Evolutionary conservation across 2,113 vertebrate genomes (phyloP), one percentile per base, ranked within the genome.

Genomic region (Catharus minimus): DNA sequence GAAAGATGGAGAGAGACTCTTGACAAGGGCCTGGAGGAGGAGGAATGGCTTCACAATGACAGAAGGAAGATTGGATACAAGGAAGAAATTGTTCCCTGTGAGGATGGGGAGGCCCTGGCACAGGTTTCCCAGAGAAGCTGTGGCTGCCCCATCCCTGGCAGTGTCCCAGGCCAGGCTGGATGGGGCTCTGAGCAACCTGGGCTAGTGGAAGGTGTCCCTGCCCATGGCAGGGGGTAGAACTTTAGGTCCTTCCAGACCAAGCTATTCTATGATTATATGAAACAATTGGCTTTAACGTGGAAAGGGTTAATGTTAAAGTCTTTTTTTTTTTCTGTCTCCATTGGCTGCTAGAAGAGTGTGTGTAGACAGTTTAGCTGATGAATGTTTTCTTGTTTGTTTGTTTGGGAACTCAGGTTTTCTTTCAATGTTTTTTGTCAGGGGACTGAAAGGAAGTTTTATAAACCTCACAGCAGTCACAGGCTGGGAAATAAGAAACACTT

Each of bases 11-110:
- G 36, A 50, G 58, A 50, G 39, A 53, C 66, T n/a, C 27, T 16
- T 50, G 27, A 6, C 15, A 44, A 50, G 23, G 18, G 38, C 18
- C 21, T 57, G 84, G 50, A 43, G 36, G 50, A 27, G 50, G 50
- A 41, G 12, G 0, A 64, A 50, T 57, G 58, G 22, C 50, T 57
- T 50, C 58, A 32, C 5, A 50, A 3, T 72, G 84, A 16, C 15
- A 38, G 3, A 27, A 22, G 28, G 58, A 0, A 23, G 12, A 11
- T 44, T 0, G 44, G 36, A n/a, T 72, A 16, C 38, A 0, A 0
- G 13, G 38, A 14, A 57, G 18, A 3, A 79, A 57, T n/a, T 65
- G 0, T 50, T 72, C 10, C 26, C 15, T 72, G 32, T 28, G 75
- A 50, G 27, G 10, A 4, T 23, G 36, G 0, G 0, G 15, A 65